Evolutionary conservation across 2,113 vertebrate species (phyloP).

Genomic region (Psammodynastes pulverulentus): DNA sequence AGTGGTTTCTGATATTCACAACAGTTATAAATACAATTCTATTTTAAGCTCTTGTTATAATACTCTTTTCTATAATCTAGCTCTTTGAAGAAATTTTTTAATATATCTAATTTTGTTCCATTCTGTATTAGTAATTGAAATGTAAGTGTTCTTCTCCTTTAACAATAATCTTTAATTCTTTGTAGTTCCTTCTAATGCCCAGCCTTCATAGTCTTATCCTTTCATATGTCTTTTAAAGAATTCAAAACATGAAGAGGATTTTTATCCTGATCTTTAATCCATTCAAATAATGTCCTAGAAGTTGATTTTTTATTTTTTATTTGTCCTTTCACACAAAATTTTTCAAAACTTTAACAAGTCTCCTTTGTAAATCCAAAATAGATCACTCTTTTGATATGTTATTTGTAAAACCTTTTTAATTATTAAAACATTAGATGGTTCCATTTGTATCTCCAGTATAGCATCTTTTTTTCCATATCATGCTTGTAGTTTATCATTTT

Average conservation of each 20-base stretch:
- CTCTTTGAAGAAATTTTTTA: not conserved
- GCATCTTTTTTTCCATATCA: not conserved
- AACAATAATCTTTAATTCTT: not conserved
- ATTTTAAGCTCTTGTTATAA: not conserved
- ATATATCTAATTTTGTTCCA: not conserved
- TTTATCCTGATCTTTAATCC: not conserved
- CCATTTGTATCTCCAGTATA: not conserved
- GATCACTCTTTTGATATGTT: not conserved
- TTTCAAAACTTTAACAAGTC: not conserved
- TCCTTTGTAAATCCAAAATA: not conserved
- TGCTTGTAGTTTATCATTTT: not conserved
- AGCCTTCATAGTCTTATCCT: not conserved
- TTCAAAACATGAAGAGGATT: not conserved
- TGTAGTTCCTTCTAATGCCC: not conserved
- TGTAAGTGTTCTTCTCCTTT: not conserved
- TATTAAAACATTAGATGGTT: not conserved
- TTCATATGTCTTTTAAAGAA: not conserved
- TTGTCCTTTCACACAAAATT: not conserved
- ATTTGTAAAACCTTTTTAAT: not conserved
- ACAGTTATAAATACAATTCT: not conserved
- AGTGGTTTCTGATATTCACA: not conserved
- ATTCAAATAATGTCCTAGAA: not conserved
- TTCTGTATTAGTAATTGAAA: not conserved
- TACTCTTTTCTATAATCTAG: not conserved
- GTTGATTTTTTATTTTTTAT: too few species aligned